Conservation (phyloP, 1,140 invertebrate genomes). For the Apocrypta bakeri region DNA sequence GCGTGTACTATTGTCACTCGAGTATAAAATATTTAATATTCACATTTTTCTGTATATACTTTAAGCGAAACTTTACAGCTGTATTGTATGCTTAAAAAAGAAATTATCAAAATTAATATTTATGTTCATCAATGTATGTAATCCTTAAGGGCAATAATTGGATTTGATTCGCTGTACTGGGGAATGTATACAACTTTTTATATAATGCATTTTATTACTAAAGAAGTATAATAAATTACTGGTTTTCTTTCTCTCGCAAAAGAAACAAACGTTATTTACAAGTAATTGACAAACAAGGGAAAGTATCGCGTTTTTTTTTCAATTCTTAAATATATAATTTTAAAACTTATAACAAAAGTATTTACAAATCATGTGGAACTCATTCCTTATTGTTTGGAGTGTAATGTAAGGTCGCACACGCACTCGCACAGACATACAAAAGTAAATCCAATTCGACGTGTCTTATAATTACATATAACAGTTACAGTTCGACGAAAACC, state of each 20-base stretch:
- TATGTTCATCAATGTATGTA: background rate
- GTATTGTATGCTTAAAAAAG: background rate
- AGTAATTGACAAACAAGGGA: slow-evolving; percentile 49
- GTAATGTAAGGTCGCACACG: slow-evolving; percentile 65
- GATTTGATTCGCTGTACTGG: background rate
- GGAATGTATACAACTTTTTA: background rate
- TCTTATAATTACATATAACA: slow-evolving; percentile 7
- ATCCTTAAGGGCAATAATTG: too few species aligned
- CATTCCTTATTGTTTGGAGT: slow-evolving; percentile 50
- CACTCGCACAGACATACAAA: slow-evolving; percentile 46
- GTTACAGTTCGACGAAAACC: background rate
- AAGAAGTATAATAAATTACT: slow-evolving; percentile 65
- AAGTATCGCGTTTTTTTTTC: slow-evolving; percentile 28
- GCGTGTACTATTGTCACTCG: background rate
- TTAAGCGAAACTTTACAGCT: background rate
- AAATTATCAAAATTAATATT: too few species aligned
- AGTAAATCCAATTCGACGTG: slow-evolving; percentile 1
- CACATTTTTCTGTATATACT: slow-evolving; percentile 16
- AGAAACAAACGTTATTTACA: slow-evolving; percentile 61
- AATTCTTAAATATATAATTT: slow-evolving; percentile 21
- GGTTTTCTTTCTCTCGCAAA: slow-evolving; percentile 54
- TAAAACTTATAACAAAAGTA: slow-evolving; percentile 52
- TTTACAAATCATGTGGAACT: slow-evolving; percentile 58
- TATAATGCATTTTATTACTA: slow-evolving; percentile 40
- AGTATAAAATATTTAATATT: background rate